Conservation (phyloP, 2,113 vertebrate genomes). For the Pterocles burchelli region DNA sequence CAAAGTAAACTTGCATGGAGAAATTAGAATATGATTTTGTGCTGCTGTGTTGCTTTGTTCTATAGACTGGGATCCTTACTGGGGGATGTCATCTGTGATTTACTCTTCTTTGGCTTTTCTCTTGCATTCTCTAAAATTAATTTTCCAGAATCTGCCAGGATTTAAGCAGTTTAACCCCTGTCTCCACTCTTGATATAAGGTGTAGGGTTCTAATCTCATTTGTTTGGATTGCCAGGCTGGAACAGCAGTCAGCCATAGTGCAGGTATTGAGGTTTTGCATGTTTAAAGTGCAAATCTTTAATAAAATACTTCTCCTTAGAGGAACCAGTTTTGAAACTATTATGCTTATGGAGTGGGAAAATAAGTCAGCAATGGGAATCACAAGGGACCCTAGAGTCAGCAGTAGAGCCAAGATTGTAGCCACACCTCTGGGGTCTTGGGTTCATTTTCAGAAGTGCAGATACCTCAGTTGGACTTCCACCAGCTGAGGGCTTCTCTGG, state of each 20-base stretch:
- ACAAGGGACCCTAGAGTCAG: neutral
- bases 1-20: neutral
- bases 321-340: neutral
- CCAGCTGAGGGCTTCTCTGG: neutral
- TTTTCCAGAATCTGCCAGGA: neutral
- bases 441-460: neutral
- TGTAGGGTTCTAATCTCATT: neutral
- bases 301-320: neutral
- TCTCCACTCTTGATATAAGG: neutral
- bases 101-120: neutral
- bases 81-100: neutral
- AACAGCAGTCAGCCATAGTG: neutral
- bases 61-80: neutral
- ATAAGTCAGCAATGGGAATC: neutral
- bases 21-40: neutral
- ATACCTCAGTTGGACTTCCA: neutral
- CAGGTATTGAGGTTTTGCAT: neutral
- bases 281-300: neutral
- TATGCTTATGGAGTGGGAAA: neutral
- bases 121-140: neutral
- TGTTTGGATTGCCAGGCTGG: neutral
- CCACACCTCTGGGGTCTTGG: neutral
- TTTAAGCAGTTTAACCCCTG: neutral
- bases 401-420: neutral
- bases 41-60: neutral